Evolutionary conservation across 2,113 vertebrate species (phyloP).

Genomic region (Chinchilla lanigera): DNA sequence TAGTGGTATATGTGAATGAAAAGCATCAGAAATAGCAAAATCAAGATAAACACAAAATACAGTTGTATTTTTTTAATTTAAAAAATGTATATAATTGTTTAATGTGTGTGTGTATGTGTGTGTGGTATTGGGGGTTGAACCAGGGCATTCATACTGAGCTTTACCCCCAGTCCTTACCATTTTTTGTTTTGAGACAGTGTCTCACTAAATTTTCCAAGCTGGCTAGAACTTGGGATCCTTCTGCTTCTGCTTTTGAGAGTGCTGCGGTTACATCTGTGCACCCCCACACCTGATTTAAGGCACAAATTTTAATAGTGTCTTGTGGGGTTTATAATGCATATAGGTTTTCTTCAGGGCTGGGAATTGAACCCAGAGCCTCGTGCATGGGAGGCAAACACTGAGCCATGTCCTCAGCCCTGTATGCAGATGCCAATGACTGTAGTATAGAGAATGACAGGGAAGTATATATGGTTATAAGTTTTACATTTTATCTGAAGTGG

Average conservation of each 20-base stretch:
- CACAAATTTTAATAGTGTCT: constrained; percentile 7
- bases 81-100: background rate
- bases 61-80: constrained; percentile 46
- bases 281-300: background rate
- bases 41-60: background rate
- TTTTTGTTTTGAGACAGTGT: background rate
- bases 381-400: background rate
- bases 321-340: background rate
- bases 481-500: constrained; percentile 28
- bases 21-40: background rate
- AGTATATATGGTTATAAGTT: background rate
- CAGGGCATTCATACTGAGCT: background rate
- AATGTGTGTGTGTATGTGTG: background rate
- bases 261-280: background rate
- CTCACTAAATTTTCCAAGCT: background rate
- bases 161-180: background rate
- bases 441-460: background rate
- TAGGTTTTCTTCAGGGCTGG: background rate
- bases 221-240: background rate
- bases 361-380: background rate
- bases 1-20: background rate
- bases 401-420: background rate
- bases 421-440: background rate
- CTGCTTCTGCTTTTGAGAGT: background rate
- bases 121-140: background rate